These are phyloP conservation scores for Corythaeola cristata DNA, from an alignment of 2,113 vertebrate genomes.

Conservation along the genomic window DNA sequence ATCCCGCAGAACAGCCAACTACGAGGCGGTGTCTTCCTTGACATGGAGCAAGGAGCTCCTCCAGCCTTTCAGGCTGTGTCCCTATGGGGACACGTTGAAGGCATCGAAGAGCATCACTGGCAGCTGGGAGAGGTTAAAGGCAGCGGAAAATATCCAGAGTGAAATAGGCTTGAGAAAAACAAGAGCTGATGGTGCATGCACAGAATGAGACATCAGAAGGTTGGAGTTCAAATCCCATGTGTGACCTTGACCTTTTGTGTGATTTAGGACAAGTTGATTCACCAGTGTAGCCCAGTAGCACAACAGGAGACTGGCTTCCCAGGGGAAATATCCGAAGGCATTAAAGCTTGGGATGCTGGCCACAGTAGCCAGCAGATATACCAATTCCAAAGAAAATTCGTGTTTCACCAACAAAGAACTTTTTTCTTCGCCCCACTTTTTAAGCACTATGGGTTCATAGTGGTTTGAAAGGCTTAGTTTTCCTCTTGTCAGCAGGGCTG, in stretches of 20 bases:
- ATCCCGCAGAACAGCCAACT: not conserved
- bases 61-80: not conserved
- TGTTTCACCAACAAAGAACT: not conserved
- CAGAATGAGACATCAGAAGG: not conserved
- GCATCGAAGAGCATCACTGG: not conserved
- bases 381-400: not conserved
- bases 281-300: not conserved
- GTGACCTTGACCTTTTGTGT: not conserved
- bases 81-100: not conserved
- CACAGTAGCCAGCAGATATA: not conserved
- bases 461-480: not conserved
- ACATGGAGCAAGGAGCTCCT: not conserved
- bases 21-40: not conserved
- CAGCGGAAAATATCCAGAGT: not conserved
- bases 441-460: not conserved
- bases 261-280: not conserved
- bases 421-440: not conserved
- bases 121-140: not conserved
- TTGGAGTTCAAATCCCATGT: not conserved
- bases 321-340: not conserved
- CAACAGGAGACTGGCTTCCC: not conserved
- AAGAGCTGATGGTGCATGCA: not conserved
- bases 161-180: constrained; percentile 4
- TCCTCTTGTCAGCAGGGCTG: not conserved
- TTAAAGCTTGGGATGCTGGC: not conserved